A percentile compares a stretch with the other conserved stretches of the same genome.
Conservation (phyloP, 2,888 invertebrate species). For the Tortrix viridana region DNA sequence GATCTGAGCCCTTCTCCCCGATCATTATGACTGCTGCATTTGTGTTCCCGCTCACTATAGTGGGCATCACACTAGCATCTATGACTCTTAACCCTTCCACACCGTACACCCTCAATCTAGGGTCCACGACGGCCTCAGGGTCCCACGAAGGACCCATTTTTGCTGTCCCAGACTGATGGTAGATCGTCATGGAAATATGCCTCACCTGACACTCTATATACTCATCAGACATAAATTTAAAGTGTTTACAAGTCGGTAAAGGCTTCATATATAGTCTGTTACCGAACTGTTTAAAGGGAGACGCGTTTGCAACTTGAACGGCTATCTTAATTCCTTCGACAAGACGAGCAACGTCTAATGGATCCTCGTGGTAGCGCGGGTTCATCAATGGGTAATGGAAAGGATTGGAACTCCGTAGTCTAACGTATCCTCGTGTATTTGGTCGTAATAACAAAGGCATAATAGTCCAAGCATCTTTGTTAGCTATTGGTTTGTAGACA, state of each 20-base stretch:
- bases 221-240: constrained; percentile 89
- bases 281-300: constrained; percentile 92
- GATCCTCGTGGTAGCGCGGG: constrained; percentile 95
- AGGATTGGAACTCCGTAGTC: constrained; percentile 91
- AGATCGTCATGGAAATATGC: constrained; percentile 95
- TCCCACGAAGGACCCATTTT: constrained; percentile 95
- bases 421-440: constrained; percentile 90
- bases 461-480: constrained; percentile 92
- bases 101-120: constrained; percentile 90
- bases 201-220: constrained; percentile 95
- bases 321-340: constrained; percentile 93
- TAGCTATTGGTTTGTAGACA: constrained; percentile 91
- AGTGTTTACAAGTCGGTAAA: constrained; percentile 90
- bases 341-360: constrained; percentile 89
- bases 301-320: constrained; percentile 88
- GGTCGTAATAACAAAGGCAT: constrained; percentile 93
- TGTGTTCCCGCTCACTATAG: constrained; percentile 94
- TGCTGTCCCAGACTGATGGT: constrained; percentile 94
- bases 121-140: constrained; percentile 91
- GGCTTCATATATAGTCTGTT: constrained; percentile 89
- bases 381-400: constrained; percentile 94
- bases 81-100: constrained; percentile 91
- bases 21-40: constrained; percentile 97
- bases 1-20: constrained; percentile 93
- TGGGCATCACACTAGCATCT: constrained; percentile 95